Percentiles rank a stretch among this genome's conserved stretches.
phyloP scores from a whole-genome alignment of 2,888 invertebrate genomes.

The Opisthograptis luteolata region DNA sequence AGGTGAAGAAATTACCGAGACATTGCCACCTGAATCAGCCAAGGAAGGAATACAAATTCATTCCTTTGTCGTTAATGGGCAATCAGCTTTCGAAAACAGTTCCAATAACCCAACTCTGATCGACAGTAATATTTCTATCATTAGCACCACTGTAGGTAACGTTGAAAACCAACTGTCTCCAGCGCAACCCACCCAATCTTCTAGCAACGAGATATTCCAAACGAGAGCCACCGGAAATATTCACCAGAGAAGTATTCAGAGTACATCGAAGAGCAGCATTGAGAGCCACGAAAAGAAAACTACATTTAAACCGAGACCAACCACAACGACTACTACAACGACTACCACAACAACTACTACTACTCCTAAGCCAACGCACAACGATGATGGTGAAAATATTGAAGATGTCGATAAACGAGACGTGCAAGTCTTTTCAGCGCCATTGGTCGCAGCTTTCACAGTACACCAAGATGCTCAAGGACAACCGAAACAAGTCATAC shows the following conservation, averaged over 20 bases:
- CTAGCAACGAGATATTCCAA: slow-evolving; percentile 73
- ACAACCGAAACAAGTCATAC: slow-evolving; percentile 90
- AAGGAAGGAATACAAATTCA: slow-evolving; percentile 81
- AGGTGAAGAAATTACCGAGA: slow-evolving; percentile 64
- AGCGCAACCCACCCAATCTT: slow-evolving; percentile 66
- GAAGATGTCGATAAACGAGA: slow-evolving; percentile 87
- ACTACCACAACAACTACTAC: slow-evolving; percentile 84
- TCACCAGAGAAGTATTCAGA: slow-evolving; percentile 73
- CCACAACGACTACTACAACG: slow-evolving; percentile 60
- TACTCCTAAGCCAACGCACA: slow-evolving; percentile 88
- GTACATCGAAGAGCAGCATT: slow-evolving; percentile 50
- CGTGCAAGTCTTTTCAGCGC: slow-evolving; percentile 92
- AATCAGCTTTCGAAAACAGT: slow-evolving; percentile 66
- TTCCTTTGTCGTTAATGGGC: slow-evolving; percentile 82
- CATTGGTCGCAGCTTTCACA: slow-evolving; percentile 93
- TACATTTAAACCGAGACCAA: slow-evolving; percentile 45
- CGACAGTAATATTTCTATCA: slow-evolving; percentile 72
- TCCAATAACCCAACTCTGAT: slow-evolving; percentile 61
- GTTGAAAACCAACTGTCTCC: slow-evolving; percentile 75
- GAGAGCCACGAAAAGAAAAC: slow-evolving; percentile 49
- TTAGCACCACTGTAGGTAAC: slow-evolving; percentile 74
- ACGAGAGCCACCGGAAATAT: slow-evolving; percentile 65
- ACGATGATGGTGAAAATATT: slow-evolving; percentile 87
- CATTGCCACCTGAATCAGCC: slow-evolving; percentile 45
- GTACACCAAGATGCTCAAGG: slow-evolving; percentile 93